Evolutionary conservation across 2,888 invertebrate genomes (phyloP).

Genomic region (Myopa testacea): DNA sequence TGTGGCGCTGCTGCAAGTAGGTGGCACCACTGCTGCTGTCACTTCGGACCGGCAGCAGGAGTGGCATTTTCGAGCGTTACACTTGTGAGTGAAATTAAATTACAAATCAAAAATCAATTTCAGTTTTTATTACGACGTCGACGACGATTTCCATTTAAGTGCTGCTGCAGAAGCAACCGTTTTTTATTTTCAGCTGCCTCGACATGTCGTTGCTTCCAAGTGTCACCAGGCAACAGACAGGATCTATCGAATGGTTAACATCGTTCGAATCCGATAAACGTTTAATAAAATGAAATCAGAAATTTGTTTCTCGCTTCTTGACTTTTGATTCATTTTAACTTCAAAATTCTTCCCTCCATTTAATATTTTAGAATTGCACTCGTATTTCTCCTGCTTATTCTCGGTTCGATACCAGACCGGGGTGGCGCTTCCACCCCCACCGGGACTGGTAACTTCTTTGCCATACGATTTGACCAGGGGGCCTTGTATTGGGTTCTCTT

Average conservation of each 20-base stretch:
- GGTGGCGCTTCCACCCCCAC: too few species aligned
- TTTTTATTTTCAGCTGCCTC: conserved; percentile 21
- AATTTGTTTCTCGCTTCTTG: conserved; percentile 18
- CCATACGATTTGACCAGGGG: too few species aligned
- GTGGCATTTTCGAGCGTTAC: not conserved
- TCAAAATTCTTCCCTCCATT: not conserved
- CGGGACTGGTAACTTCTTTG: too few species aligned
- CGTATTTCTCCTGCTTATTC: too few species aligned
- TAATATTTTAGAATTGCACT: too few species aligned
- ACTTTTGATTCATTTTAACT: conserved; percentile 20
- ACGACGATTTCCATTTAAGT: conserved; percentile 25
- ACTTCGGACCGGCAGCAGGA: not conserved
- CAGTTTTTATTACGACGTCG: conserved; percentile 49
- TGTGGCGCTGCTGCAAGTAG: too few species aligned
- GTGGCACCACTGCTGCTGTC: not conserved
- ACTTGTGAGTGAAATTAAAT: conserved; percentile 62
- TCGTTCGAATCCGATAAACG: conserved; percentile 25
- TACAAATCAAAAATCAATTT: conserved; percentile 69
- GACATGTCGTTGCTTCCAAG: not conserved
- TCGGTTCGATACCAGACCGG: too few species aligned
- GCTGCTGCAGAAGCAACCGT: conserved; percentile 8
- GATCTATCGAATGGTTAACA: not conserved
- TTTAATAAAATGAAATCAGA: conserved; percentile 31
- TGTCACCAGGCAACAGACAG: conserved; percentile 1
- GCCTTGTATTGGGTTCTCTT: too few species aligned